Conservation (phyloP, 2,113 vertebrate genomes). For the Indicator maculatus region DNA sequence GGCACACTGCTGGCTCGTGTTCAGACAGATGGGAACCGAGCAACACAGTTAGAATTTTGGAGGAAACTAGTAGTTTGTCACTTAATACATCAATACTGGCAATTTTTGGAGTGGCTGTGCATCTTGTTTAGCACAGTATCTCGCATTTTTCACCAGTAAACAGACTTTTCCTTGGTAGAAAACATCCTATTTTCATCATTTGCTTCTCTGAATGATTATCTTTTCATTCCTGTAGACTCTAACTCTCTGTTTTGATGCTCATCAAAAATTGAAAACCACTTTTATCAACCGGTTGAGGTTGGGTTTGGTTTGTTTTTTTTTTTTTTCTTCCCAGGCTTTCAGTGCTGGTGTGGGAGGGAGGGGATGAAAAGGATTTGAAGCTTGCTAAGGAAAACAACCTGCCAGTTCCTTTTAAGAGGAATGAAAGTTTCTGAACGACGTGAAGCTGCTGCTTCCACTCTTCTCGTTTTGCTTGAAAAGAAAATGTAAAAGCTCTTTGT, state of each 20-base stretch:
- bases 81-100: not conserved
- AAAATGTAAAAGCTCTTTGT: not conserved
- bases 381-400: constrained; percentile 4
- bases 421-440: not conserved
- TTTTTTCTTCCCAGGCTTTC: not conserved
- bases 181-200: not conserved
- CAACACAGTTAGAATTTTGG: not conserved
- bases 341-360: not conserved
- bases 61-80: not conserved
- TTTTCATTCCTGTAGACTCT: not conserved
- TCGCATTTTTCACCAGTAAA: not conserved
- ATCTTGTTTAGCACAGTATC: not conserved
- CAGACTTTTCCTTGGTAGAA: not conserved
- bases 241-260: not conserved
- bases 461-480: not conserved
- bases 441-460: not conserved
- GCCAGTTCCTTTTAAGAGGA: not conserved
- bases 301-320: too few relatives aligned
- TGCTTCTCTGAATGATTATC: not conserved
- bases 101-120: not conserved
- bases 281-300: not conserved
- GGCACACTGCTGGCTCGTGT: too few relatives aligned
- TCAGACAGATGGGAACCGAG: not conserved
- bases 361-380: not conserved
- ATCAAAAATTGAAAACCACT: not conserved